These are phyloP conservation scores for Euphonia xanthogaster DNA, from an alignment of 2,797 vertebrate genomes.

Conservation along the genomic window DNA sequence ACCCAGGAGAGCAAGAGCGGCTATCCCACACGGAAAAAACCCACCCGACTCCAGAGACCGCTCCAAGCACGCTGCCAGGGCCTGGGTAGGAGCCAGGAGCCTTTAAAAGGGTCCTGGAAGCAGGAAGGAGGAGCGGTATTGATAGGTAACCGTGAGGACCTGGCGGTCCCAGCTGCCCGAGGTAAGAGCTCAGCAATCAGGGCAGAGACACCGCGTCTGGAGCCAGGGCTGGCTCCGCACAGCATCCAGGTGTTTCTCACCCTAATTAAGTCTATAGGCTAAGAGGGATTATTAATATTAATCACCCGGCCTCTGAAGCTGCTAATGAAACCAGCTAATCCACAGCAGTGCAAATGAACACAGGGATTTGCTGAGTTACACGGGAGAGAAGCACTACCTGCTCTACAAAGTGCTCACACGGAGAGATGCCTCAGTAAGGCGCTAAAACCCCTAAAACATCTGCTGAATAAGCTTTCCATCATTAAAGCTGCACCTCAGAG, in stretches of 20 bases:
- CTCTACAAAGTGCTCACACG: fast-evolving
- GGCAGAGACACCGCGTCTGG: not conserved
- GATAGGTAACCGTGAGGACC: not conserved
- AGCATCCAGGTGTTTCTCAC: not conserved
- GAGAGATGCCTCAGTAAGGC: not conserved
- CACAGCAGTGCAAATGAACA: not conserved
- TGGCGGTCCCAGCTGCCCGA: not conserved
- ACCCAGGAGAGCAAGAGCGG: not conserved
- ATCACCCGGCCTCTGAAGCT: not conserved
- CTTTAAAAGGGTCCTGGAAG: not conserved
- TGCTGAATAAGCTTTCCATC: not conserved
- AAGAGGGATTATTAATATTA: conserved; percentile 8
- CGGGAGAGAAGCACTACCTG: not conserved
- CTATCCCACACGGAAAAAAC: not conserved
- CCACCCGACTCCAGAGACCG: not conserved
- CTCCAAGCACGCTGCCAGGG: not conserved
- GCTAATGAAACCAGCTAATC: not conserved
- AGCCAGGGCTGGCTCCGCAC: not conserved
- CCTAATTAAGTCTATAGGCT: not conserved
- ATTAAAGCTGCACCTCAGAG: not conserved
- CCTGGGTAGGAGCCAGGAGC: not conserved
- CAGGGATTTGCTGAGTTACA: not conserved
- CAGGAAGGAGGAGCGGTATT: not conserved
- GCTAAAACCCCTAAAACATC: not conserved
- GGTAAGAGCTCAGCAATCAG: not conserved